Base-by-base conservation (phyloP, 2,113 vertebrate genomes). In the Polypterus senegalus region DNA sequence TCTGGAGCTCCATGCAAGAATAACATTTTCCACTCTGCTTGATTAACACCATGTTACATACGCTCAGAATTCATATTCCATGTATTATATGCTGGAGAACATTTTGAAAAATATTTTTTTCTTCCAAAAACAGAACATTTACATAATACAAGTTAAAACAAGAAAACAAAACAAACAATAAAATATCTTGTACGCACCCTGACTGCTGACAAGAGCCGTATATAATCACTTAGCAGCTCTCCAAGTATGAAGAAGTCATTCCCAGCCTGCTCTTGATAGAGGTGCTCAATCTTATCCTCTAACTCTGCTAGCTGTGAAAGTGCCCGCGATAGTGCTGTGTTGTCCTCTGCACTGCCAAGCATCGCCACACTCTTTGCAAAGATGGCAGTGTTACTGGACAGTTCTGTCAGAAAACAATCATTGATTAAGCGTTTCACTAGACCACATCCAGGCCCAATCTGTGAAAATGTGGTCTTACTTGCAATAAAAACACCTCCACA, bases 281-380 rank as follows among this genome's bases (percentile, higher is more conserved):
- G 76, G 77, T 92, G 91, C 71, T 98, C 96, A 3, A 97, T 92
- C 78, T 92, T 94, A 71, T 99, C 96, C 71, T 97, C 93, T 72
- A 98, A 93, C 78, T 99, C 95, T 0, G 96, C 93, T 76, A 99
- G 88, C 74, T 98, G 96, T 58, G 92, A 97, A 43, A 99, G 88
- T 0, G 94, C 96, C 3, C 96, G 80, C 5, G 96, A 99, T 48
- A 99, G 79, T 3, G 94, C 95, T 0, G 96, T 97, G 87, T 97
- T 97, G 82, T 99, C 96, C 81, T 98, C 96, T 0, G 95, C 94
- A 71, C 93, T 98, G 52, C 95, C 96, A 67, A 99, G 81, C 95
- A 99, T 97, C 66, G 94, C 96, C 7, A 92, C 69, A 6, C 96
- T 98, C 83, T 97, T 98, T 8, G 95, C 92, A 67, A 99, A 97